Base-by-base conservation (phyloP, 1,140 invertebrate species). In the Procambarus clarkii region DNA sequence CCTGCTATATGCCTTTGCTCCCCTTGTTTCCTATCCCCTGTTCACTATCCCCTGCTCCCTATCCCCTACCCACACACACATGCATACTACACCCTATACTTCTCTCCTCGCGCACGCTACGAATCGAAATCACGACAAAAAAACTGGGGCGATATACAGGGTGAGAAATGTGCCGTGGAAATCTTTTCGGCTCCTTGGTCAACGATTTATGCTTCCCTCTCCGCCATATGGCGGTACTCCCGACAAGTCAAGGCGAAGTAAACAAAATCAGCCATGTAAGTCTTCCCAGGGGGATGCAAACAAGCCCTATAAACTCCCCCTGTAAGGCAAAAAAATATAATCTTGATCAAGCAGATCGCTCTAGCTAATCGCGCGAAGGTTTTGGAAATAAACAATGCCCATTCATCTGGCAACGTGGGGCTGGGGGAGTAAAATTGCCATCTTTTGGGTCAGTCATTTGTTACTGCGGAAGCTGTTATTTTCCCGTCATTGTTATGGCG, bases 401-500 rank as follows among this genome's bases (percentile, higher is more conserved):
- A 77, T 44, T 45, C 85, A 86, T 78, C 74, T 86, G 85, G 85
- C 85, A 86, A 86, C 85, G 78, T 58, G 54, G 45, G 69, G n/a
- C 13, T 4, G 18, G 64, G 15, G 64, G 64, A 2, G 64, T 18
- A 69, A 86, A 86, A 86, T 86, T 86, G 85, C 85, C 85, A 24
- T 78, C 85, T 86, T 86, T 78, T 78, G 76, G 85, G 85, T 86
- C 85, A 78, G 71, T 77, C 85, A 77, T 86, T 86, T 86, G 69
- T 86, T 76, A 78, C n/a, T 21, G 21, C 74, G 24, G 64, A 54
- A 0, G 69, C 24, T 34, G 69, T 74, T 74, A 74, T 74, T 74
- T 34, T 21, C 69, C 69, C 69, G 0, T 34, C 24, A 74, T 74
- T 74, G 69, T 74, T 74, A 74, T 74, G 69, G 69, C 81, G 58